Evolutionary conservation across 2,888 invertebrate genomes (phyloP).

Genomic region (Phyllotreta cruciferae): DNA sequence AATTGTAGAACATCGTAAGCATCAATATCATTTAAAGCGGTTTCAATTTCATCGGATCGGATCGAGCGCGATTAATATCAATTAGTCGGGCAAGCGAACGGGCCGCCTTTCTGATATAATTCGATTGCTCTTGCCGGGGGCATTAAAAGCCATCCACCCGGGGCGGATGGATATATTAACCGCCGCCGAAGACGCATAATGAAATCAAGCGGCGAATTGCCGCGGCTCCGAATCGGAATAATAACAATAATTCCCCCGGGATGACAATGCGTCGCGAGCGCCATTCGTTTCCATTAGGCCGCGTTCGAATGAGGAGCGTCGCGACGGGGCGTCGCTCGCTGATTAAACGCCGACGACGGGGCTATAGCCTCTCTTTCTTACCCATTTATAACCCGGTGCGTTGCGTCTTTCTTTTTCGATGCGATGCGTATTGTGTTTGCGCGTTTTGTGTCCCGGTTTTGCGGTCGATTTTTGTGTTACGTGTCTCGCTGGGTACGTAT

Average conservation of each 20-base stretch:
- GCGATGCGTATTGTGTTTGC: neutral
- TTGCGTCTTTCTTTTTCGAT: neutral
- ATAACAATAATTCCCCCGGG: slow-evolving; percentile 46
- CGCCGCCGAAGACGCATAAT: slow-evolving; percentile 39
- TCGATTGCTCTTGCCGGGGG: slow-evolving; percentile 20
- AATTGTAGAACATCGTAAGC: neutral
- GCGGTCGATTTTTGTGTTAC: slow-evolving; percentile 23
- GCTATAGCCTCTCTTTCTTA: slow-evolving; percentile 41
- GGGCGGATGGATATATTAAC: slow-evolving; percentile 20
- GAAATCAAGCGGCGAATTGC: slow-evolving; percentile 49
- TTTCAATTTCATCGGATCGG: slow-evolving; percentile 12
- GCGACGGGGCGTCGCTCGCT: slow-evolving; percentile 49
- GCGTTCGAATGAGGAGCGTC: slow-evolving; percentile 48
- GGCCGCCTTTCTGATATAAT: slow-evolving; percentile 27
- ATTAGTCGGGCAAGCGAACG: too few species aligned
- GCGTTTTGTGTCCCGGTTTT: slow-evolving; percentile 20
- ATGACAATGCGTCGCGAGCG: slow-evolving; percentile 50
- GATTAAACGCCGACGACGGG: slow-evolving; percentile 52
- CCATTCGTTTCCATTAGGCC: slow-evolving; percentile 54
- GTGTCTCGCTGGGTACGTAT: neutral
- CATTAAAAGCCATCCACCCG: slow-evolving; percentile 4
- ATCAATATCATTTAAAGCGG: too few species aligned
- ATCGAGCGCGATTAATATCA: neutral
- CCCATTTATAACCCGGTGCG: neutral
- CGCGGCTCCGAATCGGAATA: slow-evolving; percentile 44